Evolutionary conservation across 2,113 vertebrate species (phyloP).

Genomic region (Phasianus colchicus): DNA sequence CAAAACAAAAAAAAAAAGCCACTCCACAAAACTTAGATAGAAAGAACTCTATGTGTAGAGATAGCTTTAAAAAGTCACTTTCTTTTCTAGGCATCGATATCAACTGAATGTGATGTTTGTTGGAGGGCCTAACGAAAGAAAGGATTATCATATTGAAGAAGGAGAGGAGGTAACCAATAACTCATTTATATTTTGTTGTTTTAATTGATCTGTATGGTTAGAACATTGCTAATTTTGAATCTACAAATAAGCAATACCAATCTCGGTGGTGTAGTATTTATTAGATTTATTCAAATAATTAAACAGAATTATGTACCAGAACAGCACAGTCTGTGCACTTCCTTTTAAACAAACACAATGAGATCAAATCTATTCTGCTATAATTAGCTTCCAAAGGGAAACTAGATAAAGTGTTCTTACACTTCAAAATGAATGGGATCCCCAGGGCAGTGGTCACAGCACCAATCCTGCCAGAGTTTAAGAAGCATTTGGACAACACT

Average conservation of each 20-base stretch:
- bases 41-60: neutral
- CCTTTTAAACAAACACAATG: neutral
- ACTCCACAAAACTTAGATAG: neutral
- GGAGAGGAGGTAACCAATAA: conserved; percentile 92
- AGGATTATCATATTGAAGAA: conserved; percentile 98
- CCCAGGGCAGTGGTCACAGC: neutral
- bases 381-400: neutral
- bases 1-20: neutral
- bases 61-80: neutral
- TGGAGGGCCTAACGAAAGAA: conserved; percentile 93
- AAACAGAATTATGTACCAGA: neutral
- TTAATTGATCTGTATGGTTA: neutral
- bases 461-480: neutral
- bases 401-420: neutral
- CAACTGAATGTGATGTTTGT: conserved; percentile 97
- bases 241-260: neutral
- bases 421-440: neutral
- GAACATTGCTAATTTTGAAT: neutral
- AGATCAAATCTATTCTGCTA: neutral
- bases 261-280: neutral
- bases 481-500: neutral
- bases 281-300: neutral
- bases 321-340: neutral
- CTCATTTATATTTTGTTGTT: neutral
- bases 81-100: conserved; percentile 78